A percentile compares a stretch with the other conserved stretches of the same genome.
Conservation (phyloP, 2,113 vertebrate genomes). For the Himantopus leucocephalus region DNA sequence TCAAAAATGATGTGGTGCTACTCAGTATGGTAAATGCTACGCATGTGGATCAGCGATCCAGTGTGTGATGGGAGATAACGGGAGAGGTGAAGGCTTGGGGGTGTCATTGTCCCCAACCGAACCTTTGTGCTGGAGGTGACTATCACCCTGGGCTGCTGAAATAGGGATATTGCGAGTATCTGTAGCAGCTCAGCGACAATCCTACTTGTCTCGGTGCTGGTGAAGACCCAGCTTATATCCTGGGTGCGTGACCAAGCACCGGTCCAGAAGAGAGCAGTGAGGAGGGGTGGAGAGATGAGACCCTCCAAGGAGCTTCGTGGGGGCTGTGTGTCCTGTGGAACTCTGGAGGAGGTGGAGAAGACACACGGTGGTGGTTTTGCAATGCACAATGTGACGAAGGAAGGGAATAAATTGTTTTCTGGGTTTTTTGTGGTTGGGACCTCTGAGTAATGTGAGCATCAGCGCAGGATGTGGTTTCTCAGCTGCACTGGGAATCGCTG, state of each 20-base stretch:
- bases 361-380: not conserved
- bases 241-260: fast-evolving
- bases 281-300: not conserved
- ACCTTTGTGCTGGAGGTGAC: not conserved
- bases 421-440: not conserved
- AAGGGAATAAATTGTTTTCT: not conserved
- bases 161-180: not conserved
- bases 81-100: not conserved
- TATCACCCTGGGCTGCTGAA: not conserved
- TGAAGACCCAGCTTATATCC: not conserved
- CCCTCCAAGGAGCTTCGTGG: not conserved
- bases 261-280: not conserved
- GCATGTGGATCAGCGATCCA: fast-evolving
- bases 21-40: not conserved
- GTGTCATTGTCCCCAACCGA: fast-evolving
- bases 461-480: not conserved
- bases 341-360: not conserved
- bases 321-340: not conserved
- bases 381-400: not conserved
- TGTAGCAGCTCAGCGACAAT: not conserved
- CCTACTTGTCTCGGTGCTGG: not conserved
- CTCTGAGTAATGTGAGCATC: not conserved
- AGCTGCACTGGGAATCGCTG: not conserved
- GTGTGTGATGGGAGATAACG: fast-evolving
- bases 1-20: not conserved